Percentiles rank a stretch among this genome's conserved stretches.
These are phyloP conservation scores for Mystacornis crossleyi DNA, from an alignment of 2,113 vertebrate species.

Conservation along the genomic window DNA sequence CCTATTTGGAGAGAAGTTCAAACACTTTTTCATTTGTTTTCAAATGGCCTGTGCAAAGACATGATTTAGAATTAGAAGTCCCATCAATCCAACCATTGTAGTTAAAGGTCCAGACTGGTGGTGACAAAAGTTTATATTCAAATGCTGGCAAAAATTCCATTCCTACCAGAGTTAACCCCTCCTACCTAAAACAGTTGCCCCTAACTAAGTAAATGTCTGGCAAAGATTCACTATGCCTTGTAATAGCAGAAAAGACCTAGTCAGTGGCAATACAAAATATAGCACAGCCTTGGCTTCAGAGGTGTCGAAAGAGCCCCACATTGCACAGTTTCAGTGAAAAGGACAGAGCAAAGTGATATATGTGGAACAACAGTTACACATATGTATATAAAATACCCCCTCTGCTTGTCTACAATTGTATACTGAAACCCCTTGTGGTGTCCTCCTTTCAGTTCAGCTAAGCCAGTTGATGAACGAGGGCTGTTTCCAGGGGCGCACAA, in stretches of 20 bases:
- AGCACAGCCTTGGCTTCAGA: not conserved
- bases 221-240: not conserved
- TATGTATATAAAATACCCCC: not conserved
- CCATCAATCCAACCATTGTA: not conserved
- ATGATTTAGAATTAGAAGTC: not conserved
- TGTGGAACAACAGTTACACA: not conserved
- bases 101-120: not conserved
- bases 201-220: not conserved
- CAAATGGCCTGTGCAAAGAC: not conserved
- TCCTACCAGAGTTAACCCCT: not conserved
- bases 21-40: not conserved
- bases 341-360: not conserved
- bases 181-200: not conserved
- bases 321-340: not conserved
- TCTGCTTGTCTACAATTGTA: not conserved
- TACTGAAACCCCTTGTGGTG: not conserved
- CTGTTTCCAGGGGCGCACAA: not conserved
- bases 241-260: not conserved
- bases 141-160: conserved; percentile 1
- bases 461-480: not conserved
- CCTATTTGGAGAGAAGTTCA: not conserved
- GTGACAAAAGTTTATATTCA: not conserved
- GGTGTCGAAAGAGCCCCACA: not conserved
- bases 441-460: not conserved
- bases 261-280: not conserved